These are phyloP conservation scores for Atrichornis clamosus DNA, from an alignment of 2,113 vertebrate species.

Conservation along the genomic window DNA sequence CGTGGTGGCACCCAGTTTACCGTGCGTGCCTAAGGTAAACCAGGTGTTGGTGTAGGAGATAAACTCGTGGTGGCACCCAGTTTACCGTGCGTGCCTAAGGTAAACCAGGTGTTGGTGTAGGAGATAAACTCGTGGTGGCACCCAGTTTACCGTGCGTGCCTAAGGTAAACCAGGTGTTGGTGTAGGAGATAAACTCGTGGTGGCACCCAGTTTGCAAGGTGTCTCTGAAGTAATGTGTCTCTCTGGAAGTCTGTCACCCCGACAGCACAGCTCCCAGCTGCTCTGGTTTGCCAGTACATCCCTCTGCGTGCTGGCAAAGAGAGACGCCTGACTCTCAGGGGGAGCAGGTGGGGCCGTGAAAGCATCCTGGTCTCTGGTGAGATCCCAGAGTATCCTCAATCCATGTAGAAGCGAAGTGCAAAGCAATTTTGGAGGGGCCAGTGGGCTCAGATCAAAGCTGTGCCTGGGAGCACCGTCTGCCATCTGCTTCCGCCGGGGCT, in stretches of 20 bases:
- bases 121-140: background rate
- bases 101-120: background rate
- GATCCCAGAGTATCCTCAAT: background rate
- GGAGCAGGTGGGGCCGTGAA: background rate
- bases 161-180: background rate
- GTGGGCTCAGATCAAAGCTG: background rate
- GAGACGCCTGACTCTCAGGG: background rate
- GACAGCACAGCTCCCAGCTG: fast-evolving
- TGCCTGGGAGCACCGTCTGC: background rate
- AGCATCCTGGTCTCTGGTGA: fast-evolving
- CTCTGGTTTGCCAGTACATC: fast-evolving
- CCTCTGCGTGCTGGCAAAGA: background rate
- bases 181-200: background rate
- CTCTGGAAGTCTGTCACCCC: background rate
- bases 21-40: background rate
- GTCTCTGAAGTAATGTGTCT: background rate
- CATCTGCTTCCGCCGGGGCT: background rate
- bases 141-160: background rate
- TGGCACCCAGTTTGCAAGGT: background rate
- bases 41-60: background rate
- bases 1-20: background rate
- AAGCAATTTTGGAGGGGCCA: background rate
- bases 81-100: too few relatives aligned
- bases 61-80: background rate
- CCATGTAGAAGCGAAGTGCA: fast-evolving